Evolutionary conservation across 2,113 vertebrate species (phyloP).

Genomic region (Phylloscopus trochiloides): DNA sequence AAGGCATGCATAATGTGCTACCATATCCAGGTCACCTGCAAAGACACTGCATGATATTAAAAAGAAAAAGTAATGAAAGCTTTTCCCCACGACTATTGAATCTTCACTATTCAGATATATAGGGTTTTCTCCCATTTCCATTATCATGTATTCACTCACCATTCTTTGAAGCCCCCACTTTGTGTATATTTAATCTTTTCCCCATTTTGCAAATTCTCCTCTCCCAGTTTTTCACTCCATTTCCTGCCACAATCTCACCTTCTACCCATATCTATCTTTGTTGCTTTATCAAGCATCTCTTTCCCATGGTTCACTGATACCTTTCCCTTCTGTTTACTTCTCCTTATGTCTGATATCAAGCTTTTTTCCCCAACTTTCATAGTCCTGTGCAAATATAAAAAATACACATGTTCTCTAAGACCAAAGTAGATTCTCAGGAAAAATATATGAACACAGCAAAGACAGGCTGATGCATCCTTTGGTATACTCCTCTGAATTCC

Average conservation of each 20-base stretch:
- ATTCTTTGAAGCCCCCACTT: neutral
- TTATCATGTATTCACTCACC: neutral
- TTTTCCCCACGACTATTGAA: neutral
- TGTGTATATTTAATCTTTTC: neutral
- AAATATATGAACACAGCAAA: neutral
- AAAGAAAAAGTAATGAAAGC: neutral
- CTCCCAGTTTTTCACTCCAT: neutral
- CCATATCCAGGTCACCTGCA: neutral
- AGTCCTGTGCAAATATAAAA: neutral
- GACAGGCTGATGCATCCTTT: accelerated
- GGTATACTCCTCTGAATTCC: neutral
- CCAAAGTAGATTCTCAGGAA: neutral
- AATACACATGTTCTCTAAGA: neutral
- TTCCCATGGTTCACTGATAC: neutral
- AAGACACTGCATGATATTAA: neutral
- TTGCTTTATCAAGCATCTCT: neutral
- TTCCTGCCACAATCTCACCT: neutral
- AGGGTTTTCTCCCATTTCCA: neutral
- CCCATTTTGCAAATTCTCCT: neutral
- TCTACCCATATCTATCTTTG: accelerated
- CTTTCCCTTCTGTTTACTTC: neutral
- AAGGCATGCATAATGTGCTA: neutral
- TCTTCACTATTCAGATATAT: neutral
- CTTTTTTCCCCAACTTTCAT: neutral
- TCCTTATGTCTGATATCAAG: neutral